phyloP scores from a whole-genome alignment of 2,113 vertebrate genomes.

The Nymphicus hollandicus region DNA sequence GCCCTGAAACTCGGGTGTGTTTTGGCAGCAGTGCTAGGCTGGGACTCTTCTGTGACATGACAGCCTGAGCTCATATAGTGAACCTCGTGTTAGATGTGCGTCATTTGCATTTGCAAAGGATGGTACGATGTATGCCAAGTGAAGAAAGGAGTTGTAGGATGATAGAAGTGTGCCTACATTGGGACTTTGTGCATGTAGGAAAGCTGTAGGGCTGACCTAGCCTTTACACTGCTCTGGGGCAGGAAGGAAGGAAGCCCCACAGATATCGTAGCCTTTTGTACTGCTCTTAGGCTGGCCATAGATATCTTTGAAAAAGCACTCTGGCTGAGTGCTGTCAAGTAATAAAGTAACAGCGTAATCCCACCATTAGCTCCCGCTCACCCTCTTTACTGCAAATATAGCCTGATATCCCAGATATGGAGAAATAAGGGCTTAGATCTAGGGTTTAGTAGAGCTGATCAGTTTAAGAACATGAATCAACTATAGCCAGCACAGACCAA shows the following conservation, averaged over 20 bases:
- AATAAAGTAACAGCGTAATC: neutral
- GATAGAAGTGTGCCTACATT: neutral
- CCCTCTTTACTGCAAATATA: neutral
- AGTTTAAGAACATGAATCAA: neutral
- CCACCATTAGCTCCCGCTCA: neutral
- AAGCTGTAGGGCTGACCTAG: neutral
- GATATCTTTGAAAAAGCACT: neutral
- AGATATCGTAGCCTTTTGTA: neutral
- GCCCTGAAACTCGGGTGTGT: neutral
- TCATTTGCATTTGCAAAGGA: neutral
- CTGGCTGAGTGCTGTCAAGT: neutral
- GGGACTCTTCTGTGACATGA: neutral
- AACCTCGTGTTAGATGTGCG: neutral
- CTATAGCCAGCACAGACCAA: neutral
- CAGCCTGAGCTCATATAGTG: neutral
- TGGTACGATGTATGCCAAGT: neutral
- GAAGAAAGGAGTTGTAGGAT: neutral
- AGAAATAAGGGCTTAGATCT: neutral
- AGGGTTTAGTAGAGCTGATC: neutral
- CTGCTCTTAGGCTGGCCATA: neutral
- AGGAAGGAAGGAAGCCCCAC: neutral
- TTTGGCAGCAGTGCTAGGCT: neutral
- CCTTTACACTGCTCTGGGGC: neutral
- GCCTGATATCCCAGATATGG: neutral
- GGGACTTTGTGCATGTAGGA: neutral